Evolutionary conservation across 2,113 vertebrate genomes (phyloP).

Genomic region (Ardeotis arabs): DNA sequence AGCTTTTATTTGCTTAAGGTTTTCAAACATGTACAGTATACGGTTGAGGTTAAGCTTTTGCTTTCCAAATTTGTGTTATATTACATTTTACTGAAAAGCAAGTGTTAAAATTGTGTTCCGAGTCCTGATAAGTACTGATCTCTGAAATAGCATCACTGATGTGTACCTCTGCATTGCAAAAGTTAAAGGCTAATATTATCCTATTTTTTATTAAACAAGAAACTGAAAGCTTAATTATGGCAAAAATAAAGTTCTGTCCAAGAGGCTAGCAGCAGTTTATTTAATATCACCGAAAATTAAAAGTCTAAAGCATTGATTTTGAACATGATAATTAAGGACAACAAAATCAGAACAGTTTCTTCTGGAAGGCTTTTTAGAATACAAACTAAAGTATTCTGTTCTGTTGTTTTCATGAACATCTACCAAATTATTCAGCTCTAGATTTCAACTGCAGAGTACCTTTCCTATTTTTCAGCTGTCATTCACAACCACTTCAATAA

Average conservation of each 20-base stretch:
- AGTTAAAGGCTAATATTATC: not conserved
- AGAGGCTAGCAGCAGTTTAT: not conserved
- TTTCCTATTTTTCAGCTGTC: not conserved
- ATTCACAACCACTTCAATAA: not conserved
- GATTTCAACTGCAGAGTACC: not conserved
- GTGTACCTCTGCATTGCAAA: not conserved
- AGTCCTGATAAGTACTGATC: conserved; percentile 50
- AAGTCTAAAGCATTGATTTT: not conserved
- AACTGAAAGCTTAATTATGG: not conserved
- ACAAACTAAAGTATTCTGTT: not conserved
- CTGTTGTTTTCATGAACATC: not conserved
- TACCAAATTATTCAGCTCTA: not conserved
- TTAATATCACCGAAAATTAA: not conserved
- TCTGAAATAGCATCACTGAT: conserved; percentile 22
- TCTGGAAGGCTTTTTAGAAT: not conserved
- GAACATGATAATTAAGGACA: not conserved
- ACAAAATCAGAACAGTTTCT: not conserved
- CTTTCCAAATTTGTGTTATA: conserved; percentile 17
- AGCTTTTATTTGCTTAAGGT: not conserved
- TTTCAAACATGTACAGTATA: conserved; percentile 6
- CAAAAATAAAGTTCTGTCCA: not conserved
- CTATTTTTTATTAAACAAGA: not conserved
- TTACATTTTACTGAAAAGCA: conserved; percentile 6
- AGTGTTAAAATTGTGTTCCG: conserved; percentile 44
- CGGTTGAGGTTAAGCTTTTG: conserved; percentile 36